Evolutionary conservation across 2,888 invertebrate genomes (phyloP).

Genomic region (Mamestra brassicae): DNA sequence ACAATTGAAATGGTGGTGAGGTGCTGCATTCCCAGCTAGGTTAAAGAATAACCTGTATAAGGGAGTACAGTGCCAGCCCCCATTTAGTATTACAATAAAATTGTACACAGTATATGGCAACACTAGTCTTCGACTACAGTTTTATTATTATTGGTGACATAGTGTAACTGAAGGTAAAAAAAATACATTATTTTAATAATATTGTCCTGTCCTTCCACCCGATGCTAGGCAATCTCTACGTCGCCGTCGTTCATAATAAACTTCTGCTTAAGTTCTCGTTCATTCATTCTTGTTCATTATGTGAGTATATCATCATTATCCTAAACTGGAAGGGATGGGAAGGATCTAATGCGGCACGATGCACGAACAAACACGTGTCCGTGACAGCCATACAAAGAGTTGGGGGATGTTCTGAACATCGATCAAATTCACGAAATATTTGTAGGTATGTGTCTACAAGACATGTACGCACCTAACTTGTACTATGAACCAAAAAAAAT

Average conservation of each 20-base stretch:
- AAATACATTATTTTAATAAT: too few species aligned
- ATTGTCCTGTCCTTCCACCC: too few species aligned
- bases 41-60: too few species aligned
- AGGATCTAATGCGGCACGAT: background rate
- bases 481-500: background rate
- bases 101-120: too few species aligned
- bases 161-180: too few species aligned
- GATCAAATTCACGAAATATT: conserved; percentile 12
- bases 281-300: background rate
- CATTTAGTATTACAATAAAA: too few species aligned
- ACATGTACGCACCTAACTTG: background rate
- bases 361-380: conserved; percentile 7
- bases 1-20: too few species aligned
- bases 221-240: too few species aligned
- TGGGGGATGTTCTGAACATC: background rate
- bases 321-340: background rate
- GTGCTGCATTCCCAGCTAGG: too few species aligned
- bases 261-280: background rate
- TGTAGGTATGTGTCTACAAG: background rate
- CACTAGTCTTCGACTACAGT: too few species aligned
- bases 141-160: too few species aligned
- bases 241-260: background rate
- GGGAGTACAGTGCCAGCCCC: too few species aligned
- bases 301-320: background rate
- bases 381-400: conserved; percentile 6